Conservation (phyloP, 2,888 invertebrate species). For the Strigamia transsilvanica region DNA sequence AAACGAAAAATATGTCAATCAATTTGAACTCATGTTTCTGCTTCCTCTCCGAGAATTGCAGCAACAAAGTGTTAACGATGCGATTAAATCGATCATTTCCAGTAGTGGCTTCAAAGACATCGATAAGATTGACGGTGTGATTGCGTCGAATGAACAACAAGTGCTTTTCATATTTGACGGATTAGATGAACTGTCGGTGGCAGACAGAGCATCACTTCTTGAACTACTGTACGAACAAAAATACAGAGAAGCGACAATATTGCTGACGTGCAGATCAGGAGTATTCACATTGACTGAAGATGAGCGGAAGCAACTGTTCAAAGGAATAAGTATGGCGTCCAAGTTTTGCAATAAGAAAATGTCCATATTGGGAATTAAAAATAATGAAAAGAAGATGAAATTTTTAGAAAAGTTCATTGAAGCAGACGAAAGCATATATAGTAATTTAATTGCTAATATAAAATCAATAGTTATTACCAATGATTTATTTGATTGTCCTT, state of each 20-base stretch:
- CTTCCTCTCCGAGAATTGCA: background rate
- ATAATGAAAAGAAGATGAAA: background rate
- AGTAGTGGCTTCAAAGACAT: background rate
- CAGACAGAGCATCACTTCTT: background rate
- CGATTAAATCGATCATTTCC: background rate
- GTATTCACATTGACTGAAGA: background rate
- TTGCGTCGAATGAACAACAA: background rate
- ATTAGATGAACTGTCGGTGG: background rate
- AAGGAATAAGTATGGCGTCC: no score
- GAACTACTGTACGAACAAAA: background rate
- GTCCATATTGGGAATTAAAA: background rate
- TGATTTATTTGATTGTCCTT: background rate
- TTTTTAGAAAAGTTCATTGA: background rate
- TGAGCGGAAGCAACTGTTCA: background rate
- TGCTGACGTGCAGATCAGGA: background rate
- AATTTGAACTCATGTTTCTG: background rate
- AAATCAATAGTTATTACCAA: background rate
- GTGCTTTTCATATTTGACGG: background rate
- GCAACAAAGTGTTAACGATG: background rate
- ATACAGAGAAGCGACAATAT: background rate
- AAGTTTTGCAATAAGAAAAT: background rate
- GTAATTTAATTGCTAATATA: background rate
- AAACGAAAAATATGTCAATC: background rate
- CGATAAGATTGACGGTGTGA: background rate
- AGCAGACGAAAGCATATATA: background rate